These are phyloP conservation scores for Ophion obscuratus DNA, from an alignment of 2,888 invertebrate species.

Conservation along the genomic window DNA sequence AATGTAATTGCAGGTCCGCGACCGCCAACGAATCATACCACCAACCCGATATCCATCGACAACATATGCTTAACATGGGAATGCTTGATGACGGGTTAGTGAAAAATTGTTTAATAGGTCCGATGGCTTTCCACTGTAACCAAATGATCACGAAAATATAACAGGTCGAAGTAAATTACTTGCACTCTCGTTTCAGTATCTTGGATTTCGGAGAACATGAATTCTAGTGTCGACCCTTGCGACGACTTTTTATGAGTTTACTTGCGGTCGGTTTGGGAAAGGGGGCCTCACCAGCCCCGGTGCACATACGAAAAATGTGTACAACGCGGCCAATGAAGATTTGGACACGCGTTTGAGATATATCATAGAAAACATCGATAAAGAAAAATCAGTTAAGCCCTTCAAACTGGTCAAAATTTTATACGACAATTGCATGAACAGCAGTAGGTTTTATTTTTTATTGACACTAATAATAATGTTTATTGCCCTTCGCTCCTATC, in stretches of 20 bases:
- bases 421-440: no score
- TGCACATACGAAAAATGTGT: background rate
- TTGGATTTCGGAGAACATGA: background rate
- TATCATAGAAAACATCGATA: background rate
- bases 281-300: background rate
- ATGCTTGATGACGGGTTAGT: background rate
- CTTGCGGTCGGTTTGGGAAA: background rate
- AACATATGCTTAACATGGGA: background rate
- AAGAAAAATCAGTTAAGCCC: no score
- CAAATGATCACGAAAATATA: background rate
- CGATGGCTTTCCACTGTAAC: background rate
- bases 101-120: background rate
- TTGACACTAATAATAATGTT: no score
- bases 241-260: background rate
- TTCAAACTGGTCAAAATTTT: no score
- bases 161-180: background rate
- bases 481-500: no score
- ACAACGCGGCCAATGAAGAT: background rate
- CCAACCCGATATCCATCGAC: background rate
- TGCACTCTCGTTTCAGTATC: background rate
- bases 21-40: no score
- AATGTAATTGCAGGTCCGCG: no score
- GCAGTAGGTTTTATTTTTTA: no score
- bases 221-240: background rate
- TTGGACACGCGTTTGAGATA: background rate